phyloP scores from a whole-genome alignment of 2,888 invertebrate species.

The Nymphalis urticae region DNA sequence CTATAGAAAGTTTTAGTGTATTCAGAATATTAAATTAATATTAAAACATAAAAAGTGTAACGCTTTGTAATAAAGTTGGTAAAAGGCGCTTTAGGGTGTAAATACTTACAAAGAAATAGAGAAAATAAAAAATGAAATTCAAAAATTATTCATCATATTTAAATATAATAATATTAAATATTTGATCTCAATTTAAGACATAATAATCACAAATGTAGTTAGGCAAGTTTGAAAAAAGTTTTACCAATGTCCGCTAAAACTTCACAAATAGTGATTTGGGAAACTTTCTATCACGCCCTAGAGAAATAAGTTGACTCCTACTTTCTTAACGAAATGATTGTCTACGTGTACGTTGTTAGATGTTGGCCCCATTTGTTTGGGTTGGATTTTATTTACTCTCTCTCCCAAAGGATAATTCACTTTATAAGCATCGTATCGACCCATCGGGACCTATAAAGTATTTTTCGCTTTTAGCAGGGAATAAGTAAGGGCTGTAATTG shows the following conservation, averaged over 20 bases:
- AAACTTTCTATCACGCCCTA: constrained; percentile 42
- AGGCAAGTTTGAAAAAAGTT: constrained; percentile 21
- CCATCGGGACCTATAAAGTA: constrained; percentile 73
- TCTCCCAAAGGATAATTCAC: constrained; percentile 76
- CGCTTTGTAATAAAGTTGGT: too few species aligned
- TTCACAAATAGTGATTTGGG: constrained; percentile 41
- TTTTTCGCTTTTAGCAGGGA: constrained; percentile 57
- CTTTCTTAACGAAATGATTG: constrained; percentile 80
- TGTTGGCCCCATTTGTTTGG: constrained; percentile 77
- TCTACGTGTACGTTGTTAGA: constrained; percentile 78
- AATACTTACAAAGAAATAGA: too few species aligned
- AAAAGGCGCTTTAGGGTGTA: too few species aligned
- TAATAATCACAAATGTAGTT: constrained; percentile 18
- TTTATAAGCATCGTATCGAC: constrained; percentile 77
- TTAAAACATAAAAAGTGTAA: too few species aligned
- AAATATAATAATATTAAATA: constrained; percentile 43
- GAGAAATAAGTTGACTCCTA: constrained; percentile 72
- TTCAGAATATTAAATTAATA: neutral
- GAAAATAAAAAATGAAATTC: neutral
- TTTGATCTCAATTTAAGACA: constrained; percentile 22
- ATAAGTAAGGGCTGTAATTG: constrained; percentile 40
- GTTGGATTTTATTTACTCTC: constrained; percentile 72
- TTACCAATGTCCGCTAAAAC: constrained; percentile 40
- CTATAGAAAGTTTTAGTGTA: neutral
- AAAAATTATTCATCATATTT: neutral